Percentiles rank a stretch among this genome's conserved stretches.
phyloP scores from a whole-genome alignment of 2,797 vertebrate genomes.

The Gambelia wislizenii region DNA sequence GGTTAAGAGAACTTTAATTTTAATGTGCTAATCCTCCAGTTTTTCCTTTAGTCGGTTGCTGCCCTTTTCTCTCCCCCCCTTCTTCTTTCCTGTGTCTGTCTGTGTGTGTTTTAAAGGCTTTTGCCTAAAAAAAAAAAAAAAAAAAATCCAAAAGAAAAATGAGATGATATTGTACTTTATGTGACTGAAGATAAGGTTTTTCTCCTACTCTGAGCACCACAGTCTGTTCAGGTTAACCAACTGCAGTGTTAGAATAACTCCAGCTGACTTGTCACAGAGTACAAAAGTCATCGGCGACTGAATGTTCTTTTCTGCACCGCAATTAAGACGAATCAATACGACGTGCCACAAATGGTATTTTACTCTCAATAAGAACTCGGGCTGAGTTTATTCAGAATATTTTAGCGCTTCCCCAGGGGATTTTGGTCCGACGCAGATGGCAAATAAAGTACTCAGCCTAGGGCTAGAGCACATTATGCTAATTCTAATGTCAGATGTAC shows the following conservation, averaged over 20 bases:
- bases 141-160: conserved; percentile 25
- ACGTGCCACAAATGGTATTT: conserved; percentile 88
- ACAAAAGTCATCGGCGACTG: conserved; percentile 87
- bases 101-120: background rate
- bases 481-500: conserved; percentile 99
- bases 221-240: conserved; percentile 86
- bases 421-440: conserved; percentile 98
- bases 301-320: conserved; percentile 92
- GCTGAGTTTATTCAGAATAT: conserved; percentile 92
- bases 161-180: conserved; percentile 55
- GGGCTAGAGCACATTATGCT: conserved; percentile 99
- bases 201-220: conserved; percentile 68
- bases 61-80: conserved; percentile 3
- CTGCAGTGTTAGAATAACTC: conserved; percentile 81
- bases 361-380: conserved; percentile 89
- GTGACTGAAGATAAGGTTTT: conserved; percentile 72
- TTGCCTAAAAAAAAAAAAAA: background rate
- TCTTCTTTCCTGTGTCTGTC: background rate
- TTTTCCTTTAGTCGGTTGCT: conserved; percentile 5
- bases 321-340: conserved; percentile 92
- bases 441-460: conserved; percentile 99
- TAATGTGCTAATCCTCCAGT: conserved; percentile 30
- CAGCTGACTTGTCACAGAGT: conserved; percentile 86
- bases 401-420: conserved; percentile 91
- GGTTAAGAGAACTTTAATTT: conserved; percentile 55